Conservation (phyloP, 2,797 vertebrate species). For the Mus minutoides region DNA sequence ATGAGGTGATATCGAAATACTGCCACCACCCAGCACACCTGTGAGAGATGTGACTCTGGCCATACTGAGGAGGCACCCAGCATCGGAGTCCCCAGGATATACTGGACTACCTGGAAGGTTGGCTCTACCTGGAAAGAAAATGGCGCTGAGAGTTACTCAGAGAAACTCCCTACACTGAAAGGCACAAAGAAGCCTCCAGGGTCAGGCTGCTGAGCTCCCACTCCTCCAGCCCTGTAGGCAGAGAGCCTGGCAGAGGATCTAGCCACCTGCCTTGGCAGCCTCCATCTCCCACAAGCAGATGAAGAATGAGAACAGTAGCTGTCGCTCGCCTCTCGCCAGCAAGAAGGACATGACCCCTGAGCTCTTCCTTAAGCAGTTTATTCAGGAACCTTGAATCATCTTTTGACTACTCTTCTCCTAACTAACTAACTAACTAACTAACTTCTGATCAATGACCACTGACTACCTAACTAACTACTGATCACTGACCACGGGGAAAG, state of each 20-base stretch:
- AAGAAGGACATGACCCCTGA: too few species aligned
- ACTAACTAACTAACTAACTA: too few species aligned
- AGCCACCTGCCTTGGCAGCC: not conserved
- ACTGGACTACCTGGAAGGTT: not conserved
- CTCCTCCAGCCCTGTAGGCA: too few species aligned
- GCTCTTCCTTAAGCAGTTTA: too few species aligned
- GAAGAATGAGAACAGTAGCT: not conserved
- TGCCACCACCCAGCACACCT: too few species aligned
- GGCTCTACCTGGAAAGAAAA: not conserved
- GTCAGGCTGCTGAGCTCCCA: not conserved
- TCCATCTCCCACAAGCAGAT: not conserved
- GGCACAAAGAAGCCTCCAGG: rapidly evolving
- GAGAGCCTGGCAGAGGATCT: not conserved
- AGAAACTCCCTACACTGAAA: not conserved
- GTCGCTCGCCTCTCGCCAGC: too few species aligned
- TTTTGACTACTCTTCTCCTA: too few species aligned
- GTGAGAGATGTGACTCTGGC: not conserved
- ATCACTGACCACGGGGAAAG: too few species aligned
- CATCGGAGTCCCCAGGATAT: not conserved
- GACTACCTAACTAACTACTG: too few species aligned
- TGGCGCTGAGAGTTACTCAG: not conserved
- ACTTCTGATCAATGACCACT: too few species aligned
- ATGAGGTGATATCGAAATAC: rapidly evolving
- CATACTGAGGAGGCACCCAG: not conserved
- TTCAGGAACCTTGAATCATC: too few species aligned